These are phyloP conservation scores for Orientallactaga bullata DNA, from an alignment of 2,113 vertebrate species.

Conservation along the genomic window DNA sequence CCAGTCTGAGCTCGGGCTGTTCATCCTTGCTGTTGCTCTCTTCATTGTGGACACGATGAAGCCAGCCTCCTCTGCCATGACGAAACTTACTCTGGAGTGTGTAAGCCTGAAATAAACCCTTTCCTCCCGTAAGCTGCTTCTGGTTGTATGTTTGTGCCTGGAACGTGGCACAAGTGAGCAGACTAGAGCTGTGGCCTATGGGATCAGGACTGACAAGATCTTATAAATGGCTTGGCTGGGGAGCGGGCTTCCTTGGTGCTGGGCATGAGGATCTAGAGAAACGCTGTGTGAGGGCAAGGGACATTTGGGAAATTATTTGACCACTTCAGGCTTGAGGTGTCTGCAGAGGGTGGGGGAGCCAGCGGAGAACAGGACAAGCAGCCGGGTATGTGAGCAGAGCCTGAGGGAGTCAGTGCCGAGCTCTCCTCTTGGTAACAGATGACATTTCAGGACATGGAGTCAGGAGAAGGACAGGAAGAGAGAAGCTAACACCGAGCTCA, in stretches of 20 bases:
- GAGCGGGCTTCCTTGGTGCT: too few species aligned
- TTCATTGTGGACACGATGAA: too few species aligned
- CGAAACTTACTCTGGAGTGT: too few species aligned
- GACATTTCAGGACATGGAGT: background rate
- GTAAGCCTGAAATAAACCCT: too few species aligned
- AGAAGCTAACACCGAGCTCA: background rate
- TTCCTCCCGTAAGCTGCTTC: too few species aligned
- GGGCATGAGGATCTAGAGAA: background rate
- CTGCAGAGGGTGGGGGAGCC: rapidly evolving
- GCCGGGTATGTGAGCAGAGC: rapidly evolving
- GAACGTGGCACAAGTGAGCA: background rate
- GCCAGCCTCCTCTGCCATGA: too few species aligned
- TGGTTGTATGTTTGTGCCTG: too few species aligned
- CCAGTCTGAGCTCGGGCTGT: too few species aligned
- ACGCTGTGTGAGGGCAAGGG: background rate
- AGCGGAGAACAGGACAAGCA: background rate
- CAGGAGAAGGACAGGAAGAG: background rate
- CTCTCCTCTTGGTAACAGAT: rapidly evolving
- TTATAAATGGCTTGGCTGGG: background rate
- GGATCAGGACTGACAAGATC: background rate
- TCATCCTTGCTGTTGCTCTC: too few species aligned
- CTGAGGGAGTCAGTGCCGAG: background rate
- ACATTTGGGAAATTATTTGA: rapidly evolving
- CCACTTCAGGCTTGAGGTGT: background rate
- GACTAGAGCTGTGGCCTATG: background rate